Evolutionary conservation across 2,113 vertebrate genomes (phyloP).

Genomic region (Polyodon spathula): DNA sequence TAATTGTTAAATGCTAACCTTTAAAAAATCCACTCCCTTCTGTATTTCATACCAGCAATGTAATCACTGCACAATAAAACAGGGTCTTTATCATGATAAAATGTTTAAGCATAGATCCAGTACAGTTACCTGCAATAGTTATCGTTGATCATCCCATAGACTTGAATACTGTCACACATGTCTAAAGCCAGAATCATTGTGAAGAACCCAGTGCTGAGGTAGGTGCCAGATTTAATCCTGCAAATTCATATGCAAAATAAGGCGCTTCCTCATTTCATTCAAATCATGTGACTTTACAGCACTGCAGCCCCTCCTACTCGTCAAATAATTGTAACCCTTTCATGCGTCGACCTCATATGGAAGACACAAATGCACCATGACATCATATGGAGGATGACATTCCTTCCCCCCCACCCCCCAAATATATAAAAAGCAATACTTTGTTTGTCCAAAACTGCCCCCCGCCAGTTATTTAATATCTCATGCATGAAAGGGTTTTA

Average conservation of each 20-base stretch:
- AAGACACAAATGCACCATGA: background rate
- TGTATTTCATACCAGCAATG: background rate
- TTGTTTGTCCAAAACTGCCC: too few relatives aligned
- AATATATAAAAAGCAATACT: too few relatives aligned
- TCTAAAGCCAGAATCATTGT: constrained; percentile 86
- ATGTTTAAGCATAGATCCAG: background rate
- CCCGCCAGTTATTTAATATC: too few relatives aligned
- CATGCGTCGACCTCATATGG: background rate
- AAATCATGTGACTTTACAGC: too few relatives aligned
- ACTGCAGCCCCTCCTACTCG: too few relatives aligned
- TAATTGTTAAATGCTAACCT: background rate
- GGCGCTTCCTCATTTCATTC: too few relatives aligned
- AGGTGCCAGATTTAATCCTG: constrained; percentile 84
- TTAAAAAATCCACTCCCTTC: background rate
- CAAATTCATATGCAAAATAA: background rate
- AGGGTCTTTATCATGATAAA: too few relatives aligned
- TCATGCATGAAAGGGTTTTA: background rate
- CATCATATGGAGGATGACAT: too few relatives aligned
- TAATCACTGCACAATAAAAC: background rate
- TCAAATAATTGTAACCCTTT: too few relatives aligned
- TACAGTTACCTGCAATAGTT: constrained; percentile 74
- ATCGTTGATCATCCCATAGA: constrained; percentile 86
- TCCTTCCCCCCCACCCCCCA: too few relatives aligned
- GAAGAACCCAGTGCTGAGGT: constrained; percentile 93
- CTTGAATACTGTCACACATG: constrained; percentile 70